Percentiles rank a stretch among this genome's conserved stretches.
Evolutionary conservation across 2,797 vertebrate species (phyloP).

Genomic region (Pteropus rufus): DNA sequence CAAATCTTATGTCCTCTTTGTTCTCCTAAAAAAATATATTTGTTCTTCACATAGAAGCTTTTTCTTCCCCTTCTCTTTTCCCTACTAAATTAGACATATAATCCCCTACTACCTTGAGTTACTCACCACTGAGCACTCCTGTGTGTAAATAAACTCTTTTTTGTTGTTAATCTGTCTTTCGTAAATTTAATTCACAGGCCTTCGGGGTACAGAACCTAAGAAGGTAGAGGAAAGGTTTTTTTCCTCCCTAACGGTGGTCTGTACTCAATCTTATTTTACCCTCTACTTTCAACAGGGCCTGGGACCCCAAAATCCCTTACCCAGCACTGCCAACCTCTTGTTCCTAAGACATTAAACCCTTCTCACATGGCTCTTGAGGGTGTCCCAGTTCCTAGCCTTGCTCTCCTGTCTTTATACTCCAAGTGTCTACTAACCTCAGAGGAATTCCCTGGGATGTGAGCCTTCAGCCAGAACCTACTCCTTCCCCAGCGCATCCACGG

Average conservation of each 20-base stretch:
- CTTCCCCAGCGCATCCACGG: no score
- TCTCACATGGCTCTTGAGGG: neutral
- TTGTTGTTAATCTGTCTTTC: neutral
- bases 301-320: neutral
- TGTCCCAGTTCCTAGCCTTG: neutral
- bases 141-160: neutral
- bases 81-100: neutral
- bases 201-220: neutral
- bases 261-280: neutral
- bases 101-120: neutral
- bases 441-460: neutral
- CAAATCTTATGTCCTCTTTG: neutral
- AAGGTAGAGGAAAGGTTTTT: neutral
- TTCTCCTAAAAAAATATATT: neutral
- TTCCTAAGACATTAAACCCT: neutral
- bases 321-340: neutral
- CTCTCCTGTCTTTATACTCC: neutral
- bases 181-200: neutral
- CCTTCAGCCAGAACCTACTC: neutral
- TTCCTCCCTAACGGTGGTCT: neutral
- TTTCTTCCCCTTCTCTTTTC: neutral
- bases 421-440: neutral
- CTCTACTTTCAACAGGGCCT: neutral
- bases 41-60: neutral
- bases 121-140: neutral